phyloP scores from a whole-genome alignment of 2,888 invertebrate genomes.

The Nomada fabriciana region DNA sequence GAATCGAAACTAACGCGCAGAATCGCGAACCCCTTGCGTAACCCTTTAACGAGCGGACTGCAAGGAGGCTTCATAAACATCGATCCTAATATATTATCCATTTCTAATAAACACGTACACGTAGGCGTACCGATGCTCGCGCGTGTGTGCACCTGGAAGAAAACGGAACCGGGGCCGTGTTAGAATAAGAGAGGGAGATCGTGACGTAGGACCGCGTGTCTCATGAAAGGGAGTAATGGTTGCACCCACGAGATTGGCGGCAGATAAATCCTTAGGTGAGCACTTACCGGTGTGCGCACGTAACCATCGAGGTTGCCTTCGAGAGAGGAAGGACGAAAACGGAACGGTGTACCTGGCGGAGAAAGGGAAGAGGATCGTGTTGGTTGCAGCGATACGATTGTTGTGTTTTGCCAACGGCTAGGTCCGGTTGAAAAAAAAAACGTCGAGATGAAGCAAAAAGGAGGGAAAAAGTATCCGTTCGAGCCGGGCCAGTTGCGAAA shows the following conservation, averaged over 20 bases:
- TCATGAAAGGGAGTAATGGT: slow-evolving; percentile 72
- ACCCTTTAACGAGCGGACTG: neutral
- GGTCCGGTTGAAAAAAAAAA: neutral
- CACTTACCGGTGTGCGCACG: slow-evolving; percentile 37
- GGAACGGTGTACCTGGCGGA: slow-evolving; percentile 18
- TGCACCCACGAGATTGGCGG: slow-evolving; percentile 67
- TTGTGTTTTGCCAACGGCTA: neutral
- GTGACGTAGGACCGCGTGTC: slow-evolving; percentile 79
- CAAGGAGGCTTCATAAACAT: neutral
- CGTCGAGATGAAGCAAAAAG: neutral
- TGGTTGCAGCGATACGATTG: slow-evolving; percentile 20
- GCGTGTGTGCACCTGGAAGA: slow-evolving; percentile 15
- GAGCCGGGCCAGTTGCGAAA: neutral
- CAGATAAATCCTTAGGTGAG: slow-evolving; percentile 64
- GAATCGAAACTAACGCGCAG: neutral
- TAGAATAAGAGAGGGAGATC: slow-evolving; percentile 63
- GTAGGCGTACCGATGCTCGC: neutral
- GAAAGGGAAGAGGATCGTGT: slow-evolving; percentile 42
- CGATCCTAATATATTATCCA: neutral
- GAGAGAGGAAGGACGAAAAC: slow-evolving; percentile 64
- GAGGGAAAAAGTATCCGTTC: neutral
- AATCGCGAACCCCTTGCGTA: slow-evolving; percentile 9
- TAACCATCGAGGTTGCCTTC: slow-evolving; percentile 49
- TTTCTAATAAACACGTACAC: slow-evolving; percentile 30
- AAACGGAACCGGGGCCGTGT: slow-evolving; percentile 55